These are phyloP conservation scores for Drosophila imparisetae DNA, from an alignment of 2,888 invertebrate genomes.

Conservation along the genomic window DNA sequence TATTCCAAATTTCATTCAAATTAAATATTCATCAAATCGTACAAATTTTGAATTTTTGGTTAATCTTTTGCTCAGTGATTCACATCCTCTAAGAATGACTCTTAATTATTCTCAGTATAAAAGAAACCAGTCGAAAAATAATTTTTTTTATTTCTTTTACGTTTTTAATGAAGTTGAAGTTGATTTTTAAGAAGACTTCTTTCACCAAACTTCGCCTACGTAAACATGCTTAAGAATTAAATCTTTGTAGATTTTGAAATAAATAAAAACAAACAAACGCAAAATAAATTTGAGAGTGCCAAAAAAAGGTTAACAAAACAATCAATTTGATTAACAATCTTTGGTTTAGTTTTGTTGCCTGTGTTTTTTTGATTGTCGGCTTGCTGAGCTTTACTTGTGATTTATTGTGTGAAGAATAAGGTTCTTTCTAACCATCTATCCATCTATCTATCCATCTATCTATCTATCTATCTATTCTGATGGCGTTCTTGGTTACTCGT, in stretches of 20 bases:
- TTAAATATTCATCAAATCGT: not conserved
- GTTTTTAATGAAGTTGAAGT: not conserved
- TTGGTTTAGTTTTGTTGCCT: constrained; percentile 43
- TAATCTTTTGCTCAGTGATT: constrained; percentile 23
- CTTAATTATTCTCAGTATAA: not conserved
- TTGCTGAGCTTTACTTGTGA: constrained; percentile 44
- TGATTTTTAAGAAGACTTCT: constrained; percentile 15
- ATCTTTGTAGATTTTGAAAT: constrained; percentile 37
- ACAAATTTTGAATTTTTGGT: constrained; percentile 15
- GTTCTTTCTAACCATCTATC: constrained; percentile 10
- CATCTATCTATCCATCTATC: not conserved
- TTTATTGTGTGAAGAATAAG: constrained; percentile 67
- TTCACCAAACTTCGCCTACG: constrained; percentile 10
- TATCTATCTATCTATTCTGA: constrained; percentile 8
- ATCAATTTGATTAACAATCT: constrained; percentile 46
- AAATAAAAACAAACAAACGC: constrained; percentile 13
- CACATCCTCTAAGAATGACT: constrained; percentile 32
- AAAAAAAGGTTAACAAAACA: constrained; percentile 23
- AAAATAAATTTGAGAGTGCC: constrained; percentile 24
- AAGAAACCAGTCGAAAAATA: not conserved
- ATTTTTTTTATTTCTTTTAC: not conserved
- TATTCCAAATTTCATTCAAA: not conserved
- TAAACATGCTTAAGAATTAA: constrained; percentile 46
- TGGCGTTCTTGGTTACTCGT: constrained; percentile 22
- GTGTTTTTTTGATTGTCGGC: constrained; percentile 32